Conservation (phyloP, 2,797 vertebrate species). For the Phataginus tetradactyla region DNA sequence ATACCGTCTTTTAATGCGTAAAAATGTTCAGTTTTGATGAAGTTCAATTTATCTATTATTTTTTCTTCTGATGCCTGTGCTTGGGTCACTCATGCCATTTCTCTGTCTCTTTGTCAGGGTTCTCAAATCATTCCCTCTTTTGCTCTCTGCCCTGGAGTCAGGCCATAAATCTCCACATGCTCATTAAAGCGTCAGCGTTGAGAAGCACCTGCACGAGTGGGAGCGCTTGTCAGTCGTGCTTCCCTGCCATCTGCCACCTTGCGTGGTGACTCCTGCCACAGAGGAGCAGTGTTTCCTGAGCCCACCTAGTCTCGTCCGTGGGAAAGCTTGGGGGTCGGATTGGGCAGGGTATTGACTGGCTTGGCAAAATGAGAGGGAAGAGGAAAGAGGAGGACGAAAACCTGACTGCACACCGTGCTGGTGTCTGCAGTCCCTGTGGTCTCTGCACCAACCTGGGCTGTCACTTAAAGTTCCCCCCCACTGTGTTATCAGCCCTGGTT, state of each 20-base stretch:
- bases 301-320: not conserved
- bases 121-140: not conserved
- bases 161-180: not conserved
- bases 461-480: accelerated
- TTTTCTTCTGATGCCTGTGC: not conserved
- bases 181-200: not conserved
- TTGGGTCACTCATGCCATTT: not conserved
- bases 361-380: not conserved
- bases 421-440: not conserved
- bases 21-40: not conserved
- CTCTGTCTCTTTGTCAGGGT: not conserved
- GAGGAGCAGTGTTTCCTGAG: not conserved
- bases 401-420: not conserved
- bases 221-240: not conserved
- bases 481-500: not conserved
- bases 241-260: no score
- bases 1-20: not conserved
- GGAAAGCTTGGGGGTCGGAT: not conserved
- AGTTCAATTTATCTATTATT: not conserved
- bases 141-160: not conserved
- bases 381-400: not conserved
- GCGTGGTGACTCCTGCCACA: not conserved
- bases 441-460: not conserved
- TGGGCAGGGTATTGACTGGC: not conserved
- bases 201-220: not conserved